Evolutionary conservation across 2,888 invertebrate species (phyloP).

Genomic region (Lottia scabra): DNA sequence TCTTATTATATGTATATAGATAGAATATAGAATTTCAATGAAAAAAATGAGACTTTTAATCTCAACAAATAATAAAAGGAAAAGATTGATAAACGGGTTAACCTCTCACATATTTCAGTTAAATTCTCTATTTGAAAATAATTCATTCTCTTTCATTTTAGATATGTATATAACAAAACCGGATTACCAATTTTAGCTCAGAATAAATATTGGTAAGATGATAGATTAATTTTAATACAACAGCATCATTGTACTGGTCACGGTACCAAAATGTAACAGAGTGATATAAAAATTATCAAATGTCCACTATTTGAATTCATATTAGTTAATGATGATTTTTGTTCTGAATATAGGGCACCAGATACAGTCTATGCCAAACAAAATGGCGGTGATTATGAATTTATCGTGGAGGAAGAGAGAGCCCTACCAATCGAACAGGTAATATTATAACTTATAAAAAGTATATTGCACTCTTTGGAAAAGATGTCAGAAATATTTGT

Average conservation of each 20-base stretch:
- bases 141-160: slow-evolving; percentile 9
- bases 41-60: no score
- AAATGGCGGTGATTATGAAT: slow-evolving; percentile 43
- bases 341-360: slow-evolving; percentile 38
- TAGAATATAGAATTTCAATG: no score
- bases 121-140: no score
- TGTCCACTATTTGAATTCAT: no score
- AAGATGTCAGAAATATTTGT: background rate
- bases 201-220: slow-evolving; percentile 38
- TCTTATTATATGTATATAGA: background rate
- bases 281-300: no score
- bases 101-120: background rate
- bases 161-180: slow-evolving; percentile 35
- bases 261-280: no score
- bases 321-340: no score
- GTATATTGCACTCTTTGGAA: background rate
- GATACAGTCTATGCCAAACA: slow-evolving; percentile 50
- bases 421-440: slow-evolving; percentile 10
- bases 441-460: background rate
- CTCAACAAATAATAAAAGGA: no score
- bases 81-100: no score
- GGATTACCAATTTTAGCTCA: slow-evolving; percentile 38
- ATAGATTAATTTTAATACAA: no score
- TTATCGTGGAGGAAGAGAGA: background rate
- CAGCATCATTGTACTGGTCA: no score